Evolutionary conservation across 2,888 invertebrate genomes (phyloP).

Genomic region (Lasioglossum marginatum): DNA sequence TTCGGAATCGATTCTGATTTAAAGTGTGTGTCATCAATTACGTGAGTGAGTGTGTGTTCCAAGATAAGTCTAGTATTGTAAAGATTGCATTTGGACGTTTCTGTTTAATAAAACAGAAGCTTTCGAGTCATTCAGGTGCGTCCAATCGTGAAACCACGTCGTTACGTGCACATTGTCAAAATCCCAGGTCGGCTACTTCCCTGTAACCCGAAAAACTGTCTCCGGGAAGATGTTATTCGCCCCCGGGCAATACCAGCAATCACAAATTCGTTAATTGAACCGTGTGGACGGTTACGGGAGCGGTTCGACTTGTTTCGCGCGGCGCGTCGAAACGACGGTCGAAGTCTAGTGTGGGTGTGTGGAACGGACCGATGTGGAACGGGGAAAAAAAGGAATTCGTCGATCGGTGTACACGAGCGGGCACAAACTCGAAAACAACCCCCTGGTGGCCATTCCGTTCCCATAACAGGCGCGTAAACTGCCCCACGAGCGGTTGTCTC

Average conservation of each 20-base stretch:
- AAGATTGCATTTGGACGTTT: neutral
- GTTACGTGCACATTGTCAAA: neutral
- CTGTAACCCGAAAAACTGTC: neutral
- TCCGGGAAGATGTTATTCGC: neutral
- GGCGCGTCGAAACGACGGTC: constrained; percentile 11
- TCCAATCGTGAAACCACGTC: neutral
- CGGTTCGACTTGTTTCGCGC: constrained; percentile 12
- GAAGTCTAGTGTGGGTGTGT: neutral
- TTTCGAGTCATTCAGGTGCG: neutral
- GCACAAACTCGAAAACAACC: constrained; percentile 39
- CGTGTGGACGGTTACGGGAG: constrained; percentile 10
- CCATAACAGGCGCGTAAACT: constrained; percentile 32
- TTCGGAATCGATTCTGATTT: neutral
- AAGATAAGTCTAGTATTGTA: neutral
- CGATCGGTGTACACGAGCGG: constrained; percentile 14
- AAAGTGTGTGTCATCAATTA: no score
- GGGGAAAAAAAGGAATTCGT: neutral
- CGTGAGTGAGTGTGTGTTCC: neutral
- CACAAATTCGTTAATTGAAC: constrained; percentile 45
- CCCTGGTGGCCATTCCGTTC: constrained; percentile 29
- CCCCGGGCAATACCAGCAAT: constrained; percentile 10
- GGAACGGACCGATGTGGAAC: neutral
- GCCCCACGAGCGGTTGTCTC: constrained; percentile 31
- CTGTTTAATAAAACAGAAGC: neutral
- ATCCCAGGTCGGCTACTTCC: neutral